A percentile compares a stretch with the other conserved stretches of the same genome.
Evolutionary conservation across 2,888 invertebrate genomes (phyloP).

Genomic region (Macrosiphum euphorbiae): DNA sequence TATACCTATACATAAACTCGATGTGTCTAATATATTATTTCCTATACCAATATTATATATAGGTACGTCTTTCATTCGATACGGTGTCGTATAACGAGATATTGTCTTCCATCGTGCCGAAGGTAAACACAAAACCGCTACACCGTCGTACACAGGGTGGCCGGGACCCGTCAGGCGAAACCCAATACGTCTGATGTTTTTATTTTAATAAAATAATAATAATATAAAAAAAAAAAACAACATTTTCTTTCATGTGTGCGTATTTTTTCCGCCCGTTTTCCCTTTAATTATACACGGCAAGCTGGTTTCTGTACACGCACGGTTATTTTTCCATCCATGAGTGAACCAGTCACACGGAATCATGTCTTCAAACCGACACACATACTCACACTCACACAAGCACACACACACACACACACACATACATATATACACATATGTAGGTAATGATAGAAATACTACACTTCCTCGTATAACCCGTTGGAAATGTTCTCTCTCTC

Average conservation of each 20-base stretch:
- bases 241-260: constrained; percentile 44
- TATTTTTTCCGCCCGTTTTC: constrained; percentile 62
- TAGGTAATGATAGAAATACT: constrained; percentile 50
- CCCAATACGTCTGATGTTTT: constrained; percentile 62
- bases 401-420: neutral
- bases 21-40: constrained; percentile 50
- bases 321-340: constrained; percentile 64
- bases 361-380: constrained; percentile 50
- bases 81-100: constrained; percentile 63
- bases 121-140: constrained; percentile 57
- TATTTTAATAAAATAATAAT: constrained; percentile 50
- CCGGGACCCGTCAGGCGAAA: constrained; percentile 57
- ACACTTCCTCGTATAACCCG: constrained; percentile 50
- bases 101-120: constrained; percentile 46
- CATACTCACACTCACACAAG: neutral
- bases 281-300: constrained; percentile 62
- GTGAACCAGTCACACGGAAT: constrained; percentile 64
- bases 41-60: neutral
- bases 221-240: constrained; percentile 42
- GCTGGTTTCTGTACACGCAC: constrained; percentile 61
- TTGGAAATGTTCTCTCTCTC: constrained; percentile 19
- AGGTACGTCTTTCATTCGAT: constrained; percentile 1
- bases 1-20: neutral
- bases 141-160: constrained; percentile 42
- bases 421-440: too few relatives aligned